Evolutionary conservation across 2,113 vertebrate species (phyloP).

Genomic region (Tachycineta bicolor): DNA sequence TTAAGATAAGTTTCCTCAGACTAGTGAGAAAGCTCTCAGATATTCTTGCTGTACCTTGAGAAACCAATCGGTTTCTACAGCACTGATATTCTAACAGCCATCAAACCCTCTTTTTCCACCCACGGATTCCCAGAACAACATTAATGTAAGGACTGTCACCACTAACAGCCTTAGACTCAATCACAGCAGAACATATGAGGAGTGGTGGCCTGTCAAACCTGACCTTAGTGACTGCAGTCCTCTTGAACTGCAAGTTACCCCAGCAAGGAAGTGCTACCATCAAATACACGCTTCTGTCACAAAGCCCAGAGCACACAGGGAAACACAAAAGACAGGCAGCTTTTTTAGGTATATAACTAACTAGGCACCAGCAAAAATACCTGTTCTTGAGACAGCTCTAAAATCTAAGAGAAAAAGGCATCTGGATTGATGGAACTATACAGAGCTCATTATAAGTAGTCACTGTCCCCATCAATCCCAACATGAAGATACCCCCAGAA

Average conservation of each 20-base stretch:
- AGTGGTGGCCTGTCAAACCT: not conserved
- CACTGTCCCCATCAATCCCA: not conserved
- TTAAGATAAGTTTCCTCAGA: not conserved
- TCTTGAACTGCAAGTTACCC: not conserved
- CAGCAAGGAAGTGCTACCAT: not conserved
- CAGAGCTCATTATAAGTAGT: not conserved
- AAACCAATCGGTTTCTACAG: not conserved
- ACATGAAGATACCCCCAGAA: not conserved
- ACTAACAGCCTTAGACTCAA: not conserved
- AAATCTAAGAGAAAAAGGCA: not conserved
- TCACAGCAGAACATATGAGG: not conserved
- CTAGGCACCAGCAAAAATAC: not conserved
- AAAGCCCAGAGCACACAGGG: not conserved
- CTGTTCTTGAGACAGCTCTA: not conserved
- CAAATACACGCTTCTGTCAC: not conserved
- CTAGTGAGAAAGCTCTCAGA: not conserved
- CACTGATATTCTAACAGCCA: not conserved
- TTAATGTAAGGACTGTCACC: not conserved
- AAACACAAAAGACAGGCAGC: not conserved
- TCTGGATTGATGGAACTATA: not conserved
- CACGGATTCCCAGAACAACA: not conserved
- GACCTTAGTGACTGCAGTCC: not conserved
- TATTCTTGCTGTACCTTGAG: not conserved
- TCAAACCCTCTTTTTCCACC: not conserved
- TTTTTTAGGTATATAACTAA: not conserved